Evolutionary conservation across 2,113 vertebrate species (phyloP).

Genomic region (Symphodus melops): DNA sequence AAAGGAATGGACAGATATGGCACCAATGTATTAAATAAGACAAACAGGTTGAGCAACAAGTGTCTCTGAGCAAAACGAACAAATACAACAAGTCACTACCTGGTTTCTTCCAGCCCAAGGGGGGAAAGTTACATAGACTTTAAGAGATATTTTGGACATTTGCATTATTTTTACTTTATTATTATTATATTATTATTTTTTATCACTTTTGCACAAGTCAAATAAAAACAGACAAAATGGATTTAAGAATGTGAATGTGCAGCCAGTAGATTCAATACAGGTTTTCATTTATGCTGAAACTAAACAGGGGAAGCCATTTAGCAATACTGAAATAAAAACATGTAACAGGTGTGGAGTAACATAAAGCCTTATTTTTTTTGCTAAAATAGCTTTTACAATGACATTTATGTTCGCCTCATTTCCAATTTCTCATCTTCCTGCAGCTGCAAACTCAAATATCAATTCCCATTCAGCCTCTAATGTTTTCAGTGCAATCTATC

Average conservation of each 20-base stretch:
- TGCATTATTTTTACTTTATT: not conserved
- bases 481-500: conserved; percentile 20
- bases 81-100: no score
- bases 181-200: not conserved
- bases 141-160: not conserved
- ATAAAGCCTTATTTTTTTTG: not conserved
- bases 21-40: not conserved
- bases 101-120: not conserved
- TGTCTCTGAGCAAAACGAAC: not conserved
- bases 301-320: not conserved
- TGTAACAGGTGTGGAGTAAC: not conserved
- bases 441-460: conserved; percentile 23
- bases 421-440: not conserved
- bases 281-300: not conserved
- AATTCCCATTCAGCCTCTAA: conserved; percentile 37
- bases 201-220: not conserved
- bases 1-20: not conserved
- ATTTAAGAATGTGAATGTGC: not conserved
- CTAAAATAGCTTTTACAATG: not conserved
- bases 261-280: not conserved
- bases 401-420: not conserved
- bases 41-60: not conserved
- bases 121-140: not conserved
- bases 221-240: not conserved
- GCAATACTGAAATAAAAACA: not conserved